These are phyloP conservation scores for Gnathonemus longibarbis DNA, from an alignment of 2,113 vertebrate genomes.

Conservation along the genomic window DNA sequence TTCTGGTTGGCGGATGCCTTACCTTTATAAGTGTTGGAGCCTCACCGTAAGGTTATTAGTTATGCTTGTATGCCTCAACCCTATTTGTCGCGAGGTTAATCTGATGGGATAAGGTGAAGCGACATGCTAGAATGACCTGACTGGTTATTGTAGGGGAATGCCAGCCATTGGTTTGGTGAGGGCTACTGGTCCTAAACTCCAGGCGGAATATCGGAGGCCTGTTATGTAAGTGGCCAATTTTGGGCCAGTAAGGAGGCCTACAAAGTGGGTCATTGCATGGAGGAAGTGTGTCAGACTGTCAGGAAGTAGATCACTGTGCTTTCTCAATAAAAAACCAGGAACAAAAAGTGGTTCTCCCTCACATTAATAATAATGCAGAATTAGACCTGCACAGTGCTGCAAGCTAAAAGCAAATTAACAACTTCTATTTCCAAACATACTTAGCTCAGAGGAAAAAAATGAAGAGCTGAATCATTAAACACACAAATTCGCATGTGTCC, in stretches of 20 bases:
- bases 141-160: background rate
- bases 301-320: background rate
- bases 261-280: slow-evolving; percentile 27
- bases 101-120: background rate
- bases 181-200: background rate
- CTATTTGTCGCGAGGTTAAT: background rate
- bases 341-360: background rate
- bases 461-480: background rate
- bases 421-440: background rate
- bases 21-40: too few species aligned
- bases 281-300: slow-evolving; percentile 11
- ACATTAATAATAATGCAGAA: background rate
- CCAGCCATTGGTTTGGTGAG: background rate
- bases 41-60: background rate
- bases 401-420: background rate
- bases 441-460: background rate
- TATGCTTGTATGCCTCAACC: background rate
- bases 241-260: slow-evolving; percentile 17
- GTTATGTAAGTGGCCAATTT: slow-evolving; percentile 29
- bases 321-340: background rate
- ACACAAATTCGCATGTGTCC: background rate
- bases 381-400: background rate
- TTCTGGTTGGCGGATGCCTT: background rate
- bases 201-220: background rate
- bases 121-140: background rate